Conservation (phyloP, 2,113 vertebrate species). For the Chaetodon trifascialis region DNA sequence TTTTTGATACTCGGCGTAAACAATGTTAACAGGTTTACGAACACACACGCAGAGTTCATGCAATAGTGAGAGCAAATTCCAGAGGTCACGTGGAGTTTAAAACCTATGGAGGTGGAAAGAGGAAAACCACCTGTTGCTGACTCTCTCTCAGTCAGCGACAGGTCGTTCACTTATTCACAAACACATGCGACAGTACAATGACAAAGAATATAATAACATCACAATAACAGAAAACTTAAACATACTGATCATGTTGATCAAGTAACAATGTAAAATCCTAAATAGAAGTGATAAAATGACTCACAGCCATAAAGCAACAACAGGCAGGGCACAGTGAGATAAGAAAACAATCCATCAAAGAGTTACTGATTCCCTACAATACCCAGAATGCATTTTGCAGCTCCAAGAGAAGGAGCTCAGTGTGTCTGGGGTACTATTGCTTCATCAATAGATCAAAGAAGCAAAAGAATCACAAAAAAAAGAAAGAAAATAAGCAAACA, state of each 20-base stretch:
- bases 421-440: not conserved
- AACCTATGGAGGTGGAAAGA: not conserved
- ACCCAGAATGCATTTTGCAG: constrained; percentile 8
- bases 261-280: not conserved
- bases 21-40: constrained; percentile 19
- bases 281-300: not conserved
- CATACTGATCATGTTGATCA: not conserved
- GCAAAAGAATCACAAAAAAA: not conserved
- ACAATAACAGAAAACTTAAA: not conserved
- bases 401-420: not conserved
- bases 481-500: not conserved
- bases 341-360: not conserved
- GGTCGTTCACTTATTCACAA: not conserved
- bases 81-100: constrained; percentile 33
- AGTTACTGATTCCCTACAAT: not conserved
- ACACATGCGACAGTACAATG: not conserved
- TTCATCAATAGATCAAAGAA: not conserved
- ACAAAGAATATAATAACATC: not conserved
- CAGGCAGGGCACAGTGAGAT: not conserved
- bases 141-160: no score
- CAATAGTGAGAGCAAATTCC: constrained; percentile 55
- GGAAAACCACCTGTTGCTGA: not conserved
- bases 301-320: not conserved
- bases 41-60: constrained; percentile 26
- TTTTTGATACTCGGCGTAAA: constrained; percentile 22